These are phyloP conservation scores for Rhingia rostrata DNA, from an alignment of 2,888 invertebrate species.

Conservation along the genomic window DNA sequence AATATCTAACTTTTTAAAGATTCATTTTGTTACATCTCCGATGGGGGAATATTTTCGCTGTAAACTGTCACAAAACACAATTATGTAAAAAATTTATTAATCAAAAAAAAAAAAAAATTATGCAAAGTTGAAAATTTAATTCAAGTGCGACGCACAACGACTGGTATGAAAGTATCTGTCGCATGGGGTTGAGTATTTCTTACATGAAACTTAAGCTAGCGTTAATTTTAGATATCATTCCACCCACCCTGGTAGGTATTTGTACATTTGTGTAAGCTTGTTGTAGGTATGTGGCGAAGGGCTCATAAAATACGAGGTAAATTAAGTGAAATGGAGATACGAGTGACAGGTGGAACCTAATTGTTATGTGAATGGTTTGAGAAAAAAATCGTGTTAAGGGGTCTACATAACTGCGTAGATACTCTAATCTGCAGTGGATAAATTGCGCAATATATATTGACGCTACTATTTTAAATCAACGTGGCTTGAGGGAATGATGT, in stretches of 20 bases:
- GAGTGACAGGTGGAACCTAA: constrained; percentile 60
- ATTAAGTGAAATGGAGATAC: constrained; percentile 29
- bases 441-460: no score
- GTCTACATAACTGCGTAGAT: no score
- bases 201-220: constrained; percentile 59
- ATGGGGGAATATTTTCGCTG: constrained; percentile 2
- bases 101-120: constrained; percentile 42
- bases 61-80: constrained; percentile 38
- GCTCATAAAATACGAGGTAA: constrained; percentile 19
- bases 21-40: constrained; percentile 2
- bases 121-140: constrained; percentile 66
- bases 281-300: not conserved
- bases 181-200: constrained; percentile 44
- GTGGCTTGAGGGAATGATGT: no score
- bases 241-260: not conserved
- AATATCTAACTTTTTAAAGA: constrained; percentile 25
- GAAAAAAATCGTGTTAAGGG: not conserved
- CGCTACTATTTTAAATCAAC: no score
- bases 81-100: constrained; percentile 57
- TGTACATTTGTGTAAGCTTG: not conserved
- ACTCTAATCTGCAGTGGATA: no score
- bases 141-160: constrained; percentile 33
- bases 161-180: constrained; percentile 8
- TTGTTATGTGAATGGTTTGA: constrained; percentile 51
- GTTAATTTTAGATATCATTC: constrained; percentile 12